Conservation (phyloP, 2,888 invertebrate species). For the Dermolepida albohirtum region DNA sequence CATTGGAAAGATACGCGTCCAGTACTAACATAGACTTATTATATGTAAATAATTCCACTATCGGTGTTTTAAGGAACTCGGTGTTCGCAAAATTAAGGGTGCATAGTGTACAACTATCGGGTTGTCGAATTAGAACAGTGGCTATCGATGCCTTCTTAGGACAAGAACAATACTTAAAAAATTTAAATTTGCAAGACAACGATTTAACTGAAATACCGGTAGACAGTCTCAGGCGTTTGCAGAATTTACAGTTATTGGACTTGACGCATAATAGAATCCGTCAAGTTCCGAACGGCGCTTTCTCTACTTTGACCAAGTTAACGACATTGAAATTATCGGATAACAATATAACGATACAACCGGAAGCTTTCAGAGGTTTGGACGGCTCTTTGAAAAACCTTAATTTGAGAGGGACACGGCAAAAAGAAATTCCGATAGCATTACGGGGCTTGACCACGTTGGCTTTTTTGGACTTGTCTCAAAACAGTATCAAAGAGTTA, state of each 20-base stretch:
- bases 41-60: conserved; percentile 89
- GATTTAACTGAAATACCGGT: conserved; percentile 83
- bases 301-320: conserved; percentile 77
- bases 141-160: conserved; percentile 83
- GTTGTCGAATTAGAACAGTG: conserved; percentile 80
- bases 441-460: conserved; percentile 81
- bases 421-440: conserved; percentile 83
- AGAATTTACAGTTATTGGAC: conserved; percentile 82
- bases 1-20: conserved; percentile 77
- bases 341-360: conserved; percentile 82
- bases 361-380: conserved; percentile 80
- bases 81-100: conserved; percentile 78
- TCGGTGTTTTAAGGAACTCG: conserved; percentile 75
- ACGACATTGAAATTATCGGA: conserved; percentile 88
- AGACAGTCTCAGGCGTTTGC: conserved; percentile 75
- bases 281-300: conserved; percentile 79
- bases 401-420: conserved; percentile 88
- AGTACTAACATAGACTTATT: conserved; percentile 82
- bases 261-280: conserved; percentile 85
- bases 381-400: conserved; percentile 87
- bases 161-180: conserved; percentile 83
- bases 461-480: conserved; percentile 90
- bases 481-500: conserved; percentile 86
- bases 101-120: conserved; percentile 87
- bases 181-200: conserved; percentile 88